Percentiles rank a stretch among this genome's conserved stretches.
Evolutionary conservation across 1,140 invertebrate species (phyloP).

Genomic region (Rhopalosiphum padi): DNA sequence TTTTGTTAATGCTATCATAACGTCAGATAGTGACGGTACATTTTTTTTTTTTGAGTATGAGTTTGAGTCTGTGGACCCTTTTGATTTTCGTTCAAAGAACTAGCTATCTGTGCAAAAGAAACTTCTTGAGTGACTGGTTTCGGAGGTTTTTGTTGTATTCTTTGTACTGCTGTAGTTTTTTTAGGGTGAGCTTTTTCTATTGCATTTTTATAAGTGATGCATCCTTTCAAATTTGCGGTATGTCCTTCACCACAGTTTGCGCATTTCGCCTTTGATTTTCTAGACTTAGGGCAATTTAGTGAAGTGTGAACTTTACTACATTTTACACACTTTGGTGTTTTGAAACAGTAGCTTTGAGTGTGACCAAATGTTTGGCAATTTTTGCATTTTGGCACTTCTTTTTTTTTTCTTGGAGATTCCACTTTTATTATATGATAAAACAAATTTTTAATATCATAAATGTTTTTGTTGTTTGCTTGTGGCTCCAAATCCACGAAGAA

Average conservation of each 20-base stretch:
- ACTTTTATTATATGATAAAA: conserved; percentile 1
- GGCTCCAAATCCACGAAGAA: conserved; percentile 56
- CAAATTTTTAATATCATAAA: conserved; percentile 33
- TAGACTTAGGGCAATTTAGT: neutral
- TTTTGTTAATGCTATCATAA: neutral
- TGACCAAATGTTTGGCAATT: conserved; percentile 59
- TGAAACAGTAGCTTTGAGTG: conserved; percentile 14
- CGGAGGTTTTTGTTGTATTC: neutral
- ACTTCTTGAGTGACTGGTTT: neutral
- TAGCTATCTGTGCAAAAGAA: neutral
- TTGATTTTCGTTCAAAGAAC: neutral
- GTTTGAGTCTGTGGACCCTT: neutral
- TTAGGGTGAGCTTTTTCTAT: neutral
- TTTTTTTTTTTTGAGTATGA: neutral
- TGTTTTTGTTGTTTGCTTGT: conserved; percentile 51
- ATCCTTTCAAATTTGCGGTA: conserved; percentile 5
- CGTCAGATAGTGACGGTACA: neutral
- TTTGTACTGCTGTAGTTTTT: neutral
- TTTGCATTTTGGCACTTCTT: conserved; percentile 22
- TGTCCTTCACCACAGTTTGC: conserved; percentile 34
- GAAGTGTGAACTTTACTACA: conserved; percentile 17
- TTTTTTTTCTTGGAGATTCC: conserved; percentile 29
- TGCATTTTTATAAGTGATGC: neutral
- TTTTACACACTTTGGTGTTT: conserved; percentile 31
- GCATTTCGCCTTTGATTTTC: neutral